phyloP scores from a whole-genome alignment of 2,113 vertebrate genomes.

The Spilogale gracilis region DNA sequence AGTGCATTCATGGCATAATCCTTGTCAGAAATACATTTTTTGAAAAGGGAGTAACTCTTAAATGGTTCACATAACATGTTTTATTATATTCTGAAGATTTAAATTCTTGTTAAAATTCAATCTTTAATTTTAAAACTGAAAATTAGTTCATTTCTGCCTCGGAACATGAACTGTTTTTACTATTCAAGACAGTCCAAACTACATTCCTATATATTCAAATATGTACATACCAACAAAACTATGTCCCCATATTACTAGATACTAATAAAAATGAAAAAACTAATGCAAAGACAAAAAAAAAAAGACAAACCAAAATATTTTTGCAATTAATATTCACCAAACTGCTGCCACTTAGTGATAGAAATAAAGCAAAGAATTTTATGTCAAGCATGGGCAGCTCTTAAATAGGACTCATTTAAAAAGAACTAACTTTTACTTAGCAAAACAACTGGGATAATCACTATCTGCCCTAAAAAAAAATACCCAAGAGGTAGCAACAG shows the following conservation, averaged over 20 bases:
- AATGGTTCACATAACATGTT: background rate
- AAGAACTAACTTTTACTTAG: background rate
- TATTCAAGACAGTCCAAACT: conserved; percentile 45
- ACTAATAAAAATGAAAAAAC: conserved; percentile 6
- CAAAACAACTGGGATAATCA: background rate
- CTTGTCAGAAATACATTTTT: background rate
- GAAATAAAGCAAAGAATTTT: background rate
- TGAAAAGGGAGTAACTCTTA: background rate
- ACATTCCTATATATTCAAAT: background rate
- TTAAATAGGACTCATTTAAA: background rate
- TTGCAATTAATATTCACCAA: background rate
- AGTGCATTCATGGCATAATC: background rate
- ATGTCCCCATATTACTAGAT: background rate
- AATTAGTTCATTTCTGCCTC: conserved; percentile 8
- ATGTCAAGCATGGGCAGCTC: background rate
- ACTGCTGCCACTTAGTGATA: background rate
- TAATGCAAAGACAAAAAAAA: background rate
- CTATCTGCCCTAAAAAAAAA: conserved; percentile 3
- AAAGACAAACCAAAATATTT: background rate
- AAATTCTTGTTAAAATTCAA: background rate
- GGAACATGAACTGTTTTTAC: background rate
- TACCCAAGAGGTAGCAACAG: background rate
- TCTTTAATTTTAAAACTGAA: conserved; percentile 24
- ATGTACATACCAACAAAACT: background rate
- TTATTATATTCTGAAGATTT: conserved; percentile 20